A percentile compares a stretch with the other conserved stretches of the same genome.
These are phyloP conservation scores for Sycophila sp. DNA, from an alignment of 1,140 invertebrate species.

Conservation along the genomic window DNA sequence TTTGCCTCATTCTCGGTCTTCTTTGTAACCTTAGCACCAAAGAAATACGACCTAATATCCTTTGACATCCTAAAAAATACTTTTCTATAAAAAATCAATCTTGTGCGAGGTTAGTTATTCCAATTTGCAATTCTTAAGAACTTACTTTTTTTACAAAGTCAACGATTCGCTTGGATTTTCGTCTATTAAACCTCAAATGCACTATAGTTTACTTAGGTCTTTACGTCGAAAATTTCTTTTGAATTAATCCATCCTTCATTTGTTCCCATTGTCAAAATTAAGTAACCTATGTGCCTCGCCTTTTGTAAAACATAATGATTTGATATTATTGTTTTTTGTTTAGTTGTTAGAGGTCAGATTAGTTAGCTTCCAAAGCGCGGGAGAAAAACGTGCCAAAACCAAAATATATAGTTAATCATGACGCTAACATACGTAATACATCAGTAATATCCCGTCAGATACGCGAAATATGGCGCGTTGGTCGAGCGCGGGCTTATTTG, in stretches of 20 bases:
- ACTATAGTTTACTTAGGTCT: background rate
- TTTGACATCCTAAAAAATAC: slow-evolving; percentile 28
- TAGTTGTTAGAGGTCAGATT: background rate
- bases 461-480: too few species aligned
- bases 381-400: background rate
- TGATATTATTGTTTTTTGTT: background rate
- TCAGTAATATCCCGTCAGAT: too few species aligned
- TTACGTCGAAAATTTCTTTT: background rate
- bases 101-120: background rate
- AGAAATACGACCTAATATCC: slow-evolving; percentile 53
- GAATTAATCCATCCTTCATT: background rate
- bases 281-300: background rate
- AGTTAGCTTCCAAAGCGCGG: background rate
- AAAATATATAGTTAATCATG: too few species aligned
- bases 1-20: background rate
- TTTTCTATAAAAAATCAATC: background rate
- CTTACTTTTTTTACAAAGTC: background rate
- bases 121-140: background rate
- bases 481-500: too few species aligned
- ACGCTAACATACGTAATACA: too few species aligned
- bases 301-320: too few species aligned
- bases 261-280: background rate
- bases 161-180: background rate
- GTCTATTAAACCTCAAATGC: background rate
- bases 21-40: background rate